Evolutionary conservation across 37 sponge, comb jelly and placozoan genomes (phyloP), one percentile per base, ranked within the genome.

Genomic region (Ephydatia muelleri): DNA sequence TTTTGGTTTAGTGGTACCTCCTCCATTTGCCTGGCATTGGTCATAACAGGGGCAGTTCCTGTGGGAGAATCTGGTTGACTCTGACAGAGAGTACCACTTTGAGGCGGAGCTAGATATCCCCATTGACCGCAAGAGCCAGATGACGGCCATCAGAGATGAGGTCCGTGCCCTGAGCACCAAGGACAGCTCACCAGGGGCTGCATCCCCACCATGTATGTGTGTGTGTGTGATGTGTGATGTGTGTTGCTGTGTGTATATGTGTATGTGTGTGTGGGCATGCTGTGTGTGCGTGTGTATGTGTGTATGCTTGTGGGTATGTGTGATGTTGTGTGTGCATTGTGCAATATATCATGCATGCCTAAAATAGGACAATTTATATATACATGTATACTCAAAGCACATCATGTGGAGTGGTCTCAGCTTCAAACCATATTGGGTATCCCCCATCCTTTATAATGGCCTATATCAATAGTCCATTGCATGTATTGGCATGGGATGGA

Each of bases 11-110:
- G 57, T 0, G 72, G 72, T 72, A 35, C 33, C 21, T 33, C 22
- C 38, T 43, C 57, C 12, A 16, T 57, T 57, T 4, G 57, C 57
- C 57, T 57, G 12, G n/a, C 16, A 21, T 57, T 57, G 34, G 14
- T 12, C 40, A 23, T 28, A 21, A 19, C 72, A 95, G 95, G 90
- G 91, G 2, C 90, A 91, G 75, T 64, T 93, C 11, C 71, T 97
- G 27, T 97, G 98, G 98, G 98, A 97, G 33, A 97, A 97, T 37
- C 31, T 97, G 12, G 83, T 97, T 68, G 94, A 97, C 70, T 8
- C 70, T 21, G 90, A 91, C 19, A 88, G 65, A 37, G 36, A 40
- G 30, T 95, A 95, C 67, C 73, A 84, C 30, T 97, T 97, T 89
- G 86, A 83, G 29, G 36, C 80, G 8, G 94, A 95, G 68, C 68